phyloP scores from a whole-genome alignment of 2,888 invertebrate species.

The Leptogaster cylindrica region DNA sequence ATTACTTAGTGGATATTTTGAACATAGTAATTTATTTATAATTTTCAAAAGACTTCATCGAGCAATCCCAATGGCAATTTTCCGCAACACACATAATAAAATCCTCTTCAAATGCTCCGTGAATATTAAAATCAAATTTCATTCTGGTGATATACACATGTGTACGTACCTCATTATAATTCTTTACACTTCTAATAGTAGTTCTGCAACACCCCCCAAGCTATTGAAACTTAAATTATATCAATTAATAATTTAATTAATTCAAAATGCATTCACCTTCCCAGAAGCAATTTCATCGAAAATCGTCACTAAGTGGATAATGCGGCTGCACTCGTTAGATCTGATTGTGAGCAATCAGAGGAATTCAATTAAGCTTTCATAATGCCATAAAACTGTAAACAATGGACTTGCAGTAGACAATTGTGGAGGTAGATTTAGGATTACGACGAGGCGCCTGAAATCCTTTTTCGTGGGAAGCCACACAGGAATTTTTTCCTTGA shows the following conservation, averaged over 20 bases:
- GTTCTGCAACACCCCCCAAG: background rate
- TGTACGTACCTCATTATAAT: too few relatives aligned
- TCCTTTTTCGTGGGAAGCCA: background rate
- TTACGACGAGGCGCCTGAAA: background rate
- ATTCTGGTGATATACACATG: too few relatives aligned
- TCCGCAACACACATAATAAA: too few relatives aligned
- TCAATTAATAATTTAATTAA: background rate
- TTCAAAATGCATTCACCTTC: background rate
- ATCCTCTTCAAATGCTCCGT: too few relatives aligned
- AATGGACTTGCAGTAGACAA: slow-evolving; percentile 12
- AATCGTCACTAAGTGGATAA: slow-evolving; percentile 21
- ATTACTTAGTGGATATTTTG: too few relatives aligned
- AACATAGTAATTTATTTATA: too few relatives aligned
- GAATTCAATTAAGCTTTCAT: slow-evolving; percentile 16
- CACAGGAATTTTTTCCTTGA: background rate
- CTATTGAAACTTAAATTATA: background rate
- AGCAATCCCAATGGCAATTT: too few relatives aligned
- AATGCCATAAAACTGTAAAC: background rate
- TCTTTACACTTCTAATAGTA: background rate
- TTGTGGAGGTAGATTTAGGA: background rate
- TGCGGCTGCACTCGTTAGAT: slow-evolving; percentile 25
- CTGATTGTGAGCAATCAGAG: slow-evolving; percentile 15
- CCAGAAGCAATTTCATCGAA: background rate
- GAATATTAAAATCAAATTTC: too few relatives aligned
- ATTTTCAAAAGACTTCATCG: too few relatives aligned